Percentiles rank a stretch among this genome's conserved stretches.
Conservation (phyloP, 2,888 invertebrate species). For the Atethmia centrago region DNA sequence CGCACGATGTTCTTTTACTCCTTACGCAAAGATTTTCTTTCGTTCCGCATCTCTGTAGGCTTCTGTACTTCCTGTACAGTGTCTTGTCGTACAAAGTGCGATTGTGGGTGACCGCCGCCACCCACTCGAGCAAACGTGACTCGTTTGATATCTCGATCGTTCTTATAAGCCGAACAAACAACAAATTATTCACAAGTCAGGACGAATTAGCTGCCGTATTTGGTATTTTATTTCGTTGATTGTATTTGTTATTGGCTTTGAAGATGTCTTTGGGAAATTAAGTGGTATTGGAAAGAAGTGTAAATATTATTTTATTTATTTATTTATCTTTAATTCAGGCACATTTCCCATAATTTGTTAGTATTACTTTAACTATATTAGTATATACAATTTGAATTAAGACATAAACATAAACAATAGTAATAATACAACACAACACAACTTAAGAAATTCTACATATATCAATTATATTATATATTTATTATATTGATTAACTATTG, state of each 20-base stretch:
- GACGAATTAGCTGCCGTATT: constrained; percentile 40
- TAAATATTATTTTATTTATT: not conserved
- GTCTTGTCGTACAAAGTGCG: constrained; percentile 46
- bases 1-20: not conserved
- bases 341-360: no score
- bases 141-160: constrained; percentile 66
- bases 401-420: no score
- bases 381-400: no score
- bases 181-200: constrained; percentile 63
- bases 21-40: constrained; percentile 3
- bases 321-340: not conserved
- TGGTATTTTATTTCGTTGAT: constrained; percentile 35
- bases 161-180: constrained; percentile 59
- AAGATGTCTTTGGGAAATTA: constrained; percentile 11
- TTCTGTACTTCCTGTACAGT: constrained; percentile 42
- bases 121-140: constrained; percentile 68
- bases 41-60: constrained; percentile 8
- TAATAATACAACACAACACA: no score
- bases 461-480: no score
- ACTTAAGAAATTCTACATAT: no score
- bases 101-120: constrained; percentile 58
- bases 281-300: not conserved
- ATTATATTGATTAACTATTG: no score
- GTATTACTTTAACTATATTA: no score
- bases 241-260: constrained; percentile 21